Conservation (phyloP, 2,797 vertebrate genomes). For the Gouania willdenowi region DNA sequence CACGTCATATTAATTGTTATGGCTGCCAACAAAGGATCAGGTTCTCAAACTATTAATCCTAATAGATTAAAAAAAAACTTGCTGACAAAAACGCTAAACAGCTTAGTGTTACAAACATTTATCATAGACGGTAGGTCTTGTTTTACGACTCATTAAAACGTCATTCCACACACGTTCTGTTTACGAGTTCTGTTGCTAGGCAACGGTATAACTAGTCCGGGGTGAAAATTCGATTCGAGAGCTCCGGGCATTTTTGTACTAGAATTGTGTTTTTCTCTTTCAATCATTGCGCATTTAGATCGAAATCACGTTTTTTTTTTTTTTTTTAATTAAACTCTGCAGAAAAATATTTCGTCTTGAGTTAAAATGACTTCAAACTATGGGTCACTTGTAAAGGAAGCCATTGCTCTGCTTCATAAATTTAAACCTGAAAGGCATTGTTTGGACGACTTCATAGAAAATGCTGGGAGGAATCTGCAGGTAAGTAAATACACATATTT, state of each 20-base stretch:
- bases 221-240: no score
- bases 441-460: constrained; percentile 77
- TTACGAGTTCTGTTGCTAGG: no score
- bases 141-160: no score
- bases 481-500: constrained; percentile 56
- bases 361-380: constrained; percentile 74
- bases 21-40: constrained; percentile 50
- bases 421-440: constrained; percentile 74
- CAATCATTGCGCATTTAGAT: background rate
- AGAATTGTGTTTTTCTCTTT: no score
- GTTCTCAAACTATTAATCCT: constrained; percentile 24
- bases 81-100: no score
- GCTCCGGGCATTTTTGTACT: no score
- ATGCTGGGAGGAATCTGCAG: constrained; percentile 70
- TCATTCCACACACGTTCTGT: no score
- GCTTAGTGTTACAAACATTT: no score
- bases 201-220: no score
- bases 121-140: no score
- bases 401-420: constrained; percentile 71
- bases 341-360: background rate
- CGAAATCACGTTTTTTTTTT: background rate
- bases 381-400: constrained; percentile 70
- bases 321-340: background rate
- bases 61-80: constrained; percentile 17
- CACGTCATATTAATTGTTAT: constrained; percentile 55